Conservation (phyloP, 2,797 vertebrate species). For the Hirundo rustica region DNA sequence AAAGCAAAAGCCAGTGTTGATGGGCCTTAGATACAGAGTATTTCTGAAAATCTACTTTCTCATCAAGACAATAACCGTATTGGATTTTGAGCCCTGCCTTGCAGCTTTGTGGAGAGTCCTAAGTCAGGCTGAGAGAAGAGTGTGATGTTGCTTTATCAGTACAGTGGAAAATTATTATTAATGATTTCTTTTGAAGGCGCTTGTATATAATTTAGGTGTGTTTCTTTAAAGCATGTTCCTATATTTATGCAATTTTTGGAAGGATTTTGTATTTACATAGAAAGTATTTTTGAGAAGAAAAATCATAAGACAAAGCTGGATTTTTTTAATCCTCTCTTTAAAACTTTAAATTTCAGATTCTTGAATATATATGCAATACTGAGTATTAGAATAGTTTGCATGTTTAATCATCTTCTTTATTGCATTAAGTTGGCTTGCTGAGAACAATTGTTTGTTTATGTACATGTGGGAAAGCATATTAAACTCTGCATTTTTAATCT, state of each 20-base stretch:
- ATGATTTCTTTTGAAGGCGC: not conserved
- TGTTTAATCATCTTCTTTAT: not conserved
- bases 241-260: not conserved
- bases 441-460: not conserved
- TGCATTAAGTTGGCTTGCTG: not conserved
- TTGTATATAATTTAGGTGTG: not conserved
- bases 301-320: not conserved
- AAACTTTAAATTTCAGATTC: not conserved
- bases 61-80: not conserved
- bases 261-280: not conserved
- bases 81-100: not conserved
- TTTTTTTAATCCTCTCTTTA: not conserved
- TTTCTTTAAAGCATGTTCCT: not conserved
- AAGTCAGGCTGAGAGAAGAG: not conserved
- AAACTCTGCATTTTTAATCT: not conserved
- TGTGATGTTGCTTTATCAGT: not conserved
- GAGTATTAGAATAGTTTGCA: not conserved
- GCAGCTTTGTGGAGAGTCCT: accelerated
- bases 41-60: not conserved
- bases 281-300: not conserved
- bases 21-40: not conserved
- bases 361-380: not conserved
- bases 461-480: not conserved
- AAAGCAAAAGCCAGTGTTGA: not conserved
- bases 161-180: not conserved